These are phyloP conservation scores for Dasypolia templi DNA, from an alignment of 2,888 invertebrate genomes.

Conservation along the genomic window DNA sequence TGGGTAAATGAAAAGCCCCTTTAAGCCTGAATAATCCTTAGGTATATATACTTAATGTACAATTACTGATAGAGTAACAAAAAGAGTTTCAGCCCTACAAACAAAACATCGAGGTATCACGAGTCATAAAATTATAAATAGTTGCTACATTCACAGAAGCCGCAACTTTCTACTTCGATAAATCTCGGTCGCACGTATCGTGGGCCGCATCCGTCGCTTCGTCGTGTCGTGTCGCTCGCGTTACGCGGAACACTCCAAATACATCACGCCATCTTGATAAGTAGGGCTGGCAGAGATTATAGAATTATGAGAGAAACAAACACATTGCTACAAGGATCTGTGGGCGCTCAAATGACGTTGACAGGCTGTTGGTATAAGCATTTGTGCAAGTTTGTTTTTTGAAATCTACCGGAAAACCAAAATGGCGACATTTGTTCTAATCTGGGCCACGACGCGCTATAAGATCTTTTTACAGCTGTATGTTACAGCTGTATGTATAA, in stretches of 20 bases:
- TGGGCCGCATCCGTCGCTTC: constrained; percentile 54
- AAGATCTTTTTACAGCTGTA: too few species aligned
- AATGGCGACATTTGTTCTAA: too few species aligned
- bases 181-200: constrained; percentile 60
- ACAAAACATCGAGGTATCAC: constrained; percentile 6
- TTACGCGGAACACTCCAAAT: constrained; percentile 65
- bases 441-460: too few species aligned
- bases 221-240: constrained; percentile 59
- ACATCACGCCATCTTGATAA: constrained; percentile 55
- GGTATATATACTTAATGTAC: too few species aligned
- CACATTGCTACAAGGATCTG: too few species aligned
- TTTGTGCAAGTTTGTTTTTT: too few species aligned
- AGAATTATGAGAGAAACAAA: not conserved
- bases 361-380: too few species aligned
- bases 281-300: constrained; percentile 26
- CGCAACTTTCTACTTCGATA: constrained; percentile 44
- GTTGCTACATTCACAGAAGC: constrained; percentile 48
- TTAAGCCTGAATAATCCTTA: too few species aligned
- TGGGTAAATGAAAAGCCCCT: too few species aligned
- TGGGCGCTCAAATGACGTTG: too few species aligned
- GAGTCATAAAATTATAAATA: constrained; percentile 46
- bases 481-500: too few species aligned
- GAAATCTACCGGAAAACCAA: too few species aligned
- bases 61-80: not conserved
- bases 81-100: not conserved